These are phyloP conservation scores for Polymixis flavicincta DNA, from an alignment of 2,888 invertebrate genomes.

Conservation along the genomic window DNA sequence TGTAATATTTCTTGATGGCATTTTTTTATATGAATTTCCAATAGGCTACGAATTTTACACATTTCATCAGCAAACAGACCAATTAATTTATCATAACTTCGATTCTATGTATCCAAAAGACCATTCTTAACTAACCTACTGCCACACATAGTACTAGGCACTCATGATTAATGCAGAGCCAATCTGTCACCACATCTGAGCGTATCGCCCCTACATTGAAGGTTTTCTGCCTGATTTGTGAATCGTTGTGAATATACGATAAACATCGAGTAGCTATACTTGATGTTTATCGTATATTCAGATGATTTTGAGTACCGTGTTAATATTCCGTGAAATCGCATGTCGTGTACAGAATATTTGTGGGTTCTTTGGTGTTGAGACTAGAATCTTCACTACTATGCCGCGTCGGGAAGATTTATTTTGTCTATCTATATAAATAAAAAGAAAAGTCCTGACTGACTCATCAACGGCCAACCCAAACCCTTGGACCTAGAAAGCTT, in stretches of 20 bases:
- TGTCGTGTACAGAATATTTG: slow-evolving; percentile 26
- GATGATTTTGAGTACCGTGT: slow-evolving; percentile 44
- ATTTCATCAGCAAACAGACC: neutral
- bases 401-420: neutral
- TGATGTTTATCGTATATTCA: slow-evolving; percentile 56
- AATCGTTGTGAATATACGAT: slow-evolving; percentile 44
- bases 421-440: too few relatives aligned
- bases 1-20: neutral
- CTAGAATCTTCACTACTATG: neutral
- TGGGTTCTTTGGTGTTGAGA: neutral
- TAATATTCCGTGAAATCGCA: slow-evolving; percentile 48
- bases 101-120: neutral
- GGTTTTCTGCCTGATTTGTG: slow-evolving; percentile 63
- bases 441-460: too few relatives aligned
- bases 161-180: slow-evolving; percentile 81
- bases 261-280: slow-evolving; percentile 13
- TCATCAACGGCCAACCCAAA: too few relatives aligned
- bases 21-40: too few relatives aligned
- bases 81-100: neutral
- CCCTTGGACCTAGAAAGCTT: too few relatives aligned
- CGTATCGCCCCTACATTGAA: slow-evolving; percentile 51
- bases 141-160: slow-evolving; percentile 65
- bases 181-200: slow-evolving; percentile 77
- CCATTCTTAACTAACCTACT: slow-evolving; percentile 48
- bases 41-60: too few relatives aligned